Evolutionary conservation across 1,140 invertebrate species (phyloP).

Genomic region (Cydia amplana): DNA sequence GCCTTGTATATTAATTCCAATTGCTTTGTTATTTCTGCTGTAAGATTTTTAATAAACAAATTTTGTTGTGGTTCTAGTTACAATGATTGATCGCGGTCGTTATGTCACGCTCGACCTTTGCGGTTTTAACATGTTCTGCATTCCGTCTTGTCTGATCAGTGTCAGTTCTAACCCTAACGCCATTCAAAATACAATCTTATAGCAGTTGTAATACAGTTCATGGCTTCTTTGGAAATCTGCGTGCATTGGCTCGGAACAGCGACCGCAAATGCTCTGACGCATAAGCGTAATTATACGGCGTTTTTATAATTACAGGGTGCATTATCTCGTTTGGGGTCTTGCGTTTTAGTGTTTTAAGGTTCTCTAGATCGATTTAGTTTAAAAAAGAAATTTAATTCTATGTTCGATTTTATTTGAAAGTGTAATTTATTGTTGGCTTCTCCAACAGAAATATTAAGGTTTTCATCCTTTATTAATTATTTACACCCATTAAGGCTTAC

Average conservation of each 20-base stretch:
- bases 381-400: background rate
- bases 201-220: background rate
- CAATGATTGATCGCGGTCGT: slow-evolving; percentile 26
- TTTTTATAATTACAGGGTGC: slow-evolving; percentile 3
- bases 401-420: background rate
- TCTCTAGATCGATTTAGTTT: background rate
- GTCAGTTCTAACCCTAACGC: background rate
- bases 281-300: background rate
- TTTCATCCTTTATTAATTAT: no score
- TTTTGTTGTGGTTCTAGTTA: slow-evolving; percentile 14
- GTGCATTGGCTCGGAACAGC: slow-evolving; percentile 11
- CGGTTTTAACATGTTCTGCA: slow-evolving; percentile 29
- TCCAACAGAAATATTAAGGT: no score
- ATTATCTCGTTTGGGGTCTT: background rate
- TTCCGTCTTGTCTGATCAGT: slow-evolving; percentile 24
- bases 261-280: slow-evolving; percentile 18
- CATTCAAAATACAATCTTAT: background rate
- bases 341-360: background rate
- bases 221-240: background rate
- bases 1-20: background rate
- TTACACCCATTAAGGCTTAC: no score
- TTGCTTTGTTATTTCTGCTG: background rate
- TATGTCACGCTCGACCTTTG: slow-evolving; percentile 29
- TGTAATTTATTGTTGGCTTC: no score
- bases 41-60: background rate